These are phyloP conservation scores for Actinostola sp. DNA, from an alignment of 92 coral and sea anemone species.

Conservation along the genomic window DNA sequence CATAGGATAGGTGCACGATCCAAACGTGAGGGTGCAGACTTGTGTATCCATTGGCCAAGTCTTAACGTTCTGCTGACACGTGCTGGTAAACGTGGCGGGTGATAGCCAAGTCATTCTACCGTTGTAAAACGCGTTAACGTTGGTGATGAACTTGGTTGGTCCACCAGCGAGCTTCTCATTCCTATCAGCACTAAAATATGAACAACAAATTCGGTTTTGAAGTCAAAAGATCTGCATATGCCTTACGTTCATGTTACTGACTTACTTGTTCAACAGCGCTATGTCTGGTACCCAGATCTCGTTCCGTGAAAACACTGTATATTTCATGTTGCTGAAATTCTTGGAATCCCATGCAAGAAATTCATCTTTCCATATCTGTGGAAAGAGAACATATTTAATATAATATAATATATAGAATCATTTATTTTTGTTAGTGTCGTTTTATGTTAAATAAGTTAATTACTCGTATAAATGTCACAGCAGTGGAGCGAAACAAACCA, in stretches of 20 bases:
- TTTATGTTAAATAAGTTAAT: too few relatives aligned
- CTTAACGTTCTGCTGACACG: constrained; percentile 47
- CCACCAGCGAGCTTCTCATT: constrained; percentile 59
- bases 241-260: neutral
- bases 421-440: too few relatives aligned
- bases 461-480: too few relatives aligned
- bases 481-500: too few relatives aligned
- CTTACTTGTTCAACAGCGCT: constrained; percentile 74
- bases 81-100: constrained; percentile 66
- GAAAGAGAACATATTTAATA: neutral
- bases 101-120: constrained; percentile 53
- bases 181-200: constrained; percentile 74
- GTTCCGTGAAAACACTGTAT: constrained; percentile 35
- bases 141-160: constrained; percentile 44
- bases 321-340: constrained; percentile 1
- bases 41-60: constrained; percentile 77
- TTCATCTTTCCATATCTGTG: constrained; percentile 52
- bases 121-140: constrained; percentile 8
- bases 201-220: too few relatives aligned
- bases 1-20: constrained; percentile 41
- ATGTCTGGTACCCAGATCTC: constrained; percentile 84
- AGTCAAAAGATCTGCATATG: too few relatives aligned
- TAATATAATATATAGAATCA: neutral
- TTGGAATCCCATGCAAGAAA: constrained; percentile 42
- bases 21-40: constrained; percentile 55